Percentiles rank a stretch among this genome's conserved stretches.
Conservation (phyloP, 2,797 vertebrate species). For the Epinephelus malabaricus region DNA sequence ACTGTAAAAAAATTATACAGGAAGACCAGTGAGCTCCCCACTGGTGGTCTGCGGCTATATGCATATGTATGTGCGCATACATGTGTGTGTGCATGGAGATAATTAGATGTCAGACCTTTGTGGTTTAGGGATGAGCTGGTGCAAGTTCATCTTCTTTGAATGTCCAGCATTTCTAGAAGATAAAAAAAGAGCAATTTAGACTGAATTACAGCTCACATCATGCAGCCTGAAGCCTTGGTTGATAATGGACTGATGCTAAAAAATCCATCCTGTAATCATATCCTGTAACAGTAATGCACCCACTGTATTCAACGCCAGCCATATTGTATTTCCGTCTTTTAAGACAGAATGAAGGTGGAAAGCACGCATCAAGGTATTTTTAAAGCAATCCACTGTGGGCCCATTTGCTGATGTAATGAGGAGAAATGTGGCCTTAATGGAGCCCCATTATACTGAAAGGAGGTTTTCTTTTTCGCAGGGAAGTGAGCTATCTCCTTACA, state of each 20-base stretch:
- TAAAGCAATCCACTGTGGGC: slow-evolving; percentile 60
- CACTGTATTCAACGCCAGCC: slow-evolving; percentile 15
- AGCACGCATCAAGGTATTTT: slow-evolving; percentile 60
- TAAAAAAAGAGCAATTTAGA: slow-evolving; percentile 58
- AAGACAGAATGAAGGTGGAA: slow-evolving; percentile 63
- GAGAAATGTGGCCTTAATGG: slow-evolving; percentile 70
- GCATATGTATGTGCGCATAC: neutral
- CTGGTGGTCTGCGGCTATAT: neutral
- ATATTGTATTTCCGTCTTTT: slow-evolving; percentile 20
- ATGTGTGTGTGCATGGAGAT: neutral
- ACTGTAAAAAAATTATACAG: slow-evolving; percentile 32
- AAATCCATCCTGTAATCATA: slow-evolving; percentile 30
- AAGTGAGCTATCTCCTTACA: slow-evolving; percentile 25
- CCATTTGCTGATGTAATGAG: slow-evolving; percentile 78
- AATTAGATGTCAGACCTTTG: slow-evolving; percentile 91
- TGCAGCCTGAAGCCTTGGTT: slow-evolving; percentile 7
- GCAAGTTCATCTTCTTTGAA: slow-evolving; percentile 90
- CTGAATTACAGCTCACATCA: slow-evolving; percentile 53
- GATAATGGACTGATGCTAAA: slow-evolving; percentile 32
- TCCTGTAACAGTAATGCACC: slow-evolving; percentile 30
- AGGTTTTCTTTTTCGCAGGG: slow-evolving; percentile 39
- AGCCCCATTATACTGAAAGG: slow-evolving; percentile 50
- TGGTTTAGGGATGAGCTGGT: slow-evolving; percentile 90
- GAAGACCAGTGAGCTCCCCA: slow-evolving; percentile 9
- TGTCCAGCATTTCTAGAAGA: slow-evolving; percentile 91